phyloP scores from a whole-genome alignment of 2,888 invertebrate genomes.

The Cerastis rubricosa region DNA sequence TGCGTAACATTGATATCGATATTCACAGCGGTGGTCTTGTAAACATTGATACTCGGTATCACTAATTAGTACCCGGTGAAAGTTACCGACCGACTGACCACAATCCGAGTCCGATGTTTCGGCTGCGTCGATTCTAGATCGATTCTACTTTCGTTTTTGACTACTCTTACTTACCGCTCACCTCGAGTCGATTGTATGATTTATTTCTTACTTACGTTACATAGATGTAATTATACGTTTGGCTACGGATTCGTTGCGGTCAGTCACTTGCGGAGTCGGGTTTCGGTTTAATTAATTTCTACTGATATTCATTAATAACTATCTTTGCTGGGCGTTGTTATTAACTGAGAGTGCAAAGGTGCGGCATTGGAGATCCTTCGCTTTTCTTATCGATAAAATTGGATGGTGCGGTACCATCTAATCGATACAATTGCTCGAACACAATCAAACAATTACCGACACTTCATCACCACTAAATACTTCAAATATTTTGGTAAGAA shows the following conservation, averaged over 20 bases:
- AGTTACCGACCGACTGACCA: slow-evolving; percentile 90
- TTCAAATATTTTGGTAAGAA: slow-evolving; percentile 32
- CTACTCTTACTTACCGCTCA: slow-evolving; percentile 87
- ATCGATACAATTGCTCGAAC: slow-evolving; percentile 3
- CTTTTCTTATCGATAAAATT: slow-evolving; percentile 8
- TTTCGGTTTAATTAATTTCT: slow-evolving; percentile 60
- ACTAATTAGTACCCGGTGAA: slow-evolving; percentile 88
- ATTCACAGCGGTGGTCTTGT: slow-evolving; percentile 77
- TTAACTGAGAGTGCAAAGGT: slow-evolving; percentile 31
- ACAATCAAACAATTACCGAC: slow-evolving; percentile 27
- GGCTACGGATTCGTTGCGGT: slow-evolving; percentile 58
- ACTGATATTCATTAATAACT: slow-evolving; percentile 52
- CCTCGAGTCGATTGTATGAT: slow-evolving; percentile 80
- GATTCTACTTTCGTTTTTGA: slow-evolving; percentile 91
- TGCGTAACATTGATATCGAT: slow-evolving; percentile 83
- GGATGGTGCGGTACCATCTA: not conserved
- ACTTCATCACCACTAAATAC: slow-evolving; percentile 20
- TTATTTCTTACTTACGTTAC: slow-evolving; percentile 75
- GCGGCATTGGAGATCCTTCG: not conserved
- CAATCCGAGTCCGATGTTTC: slow-evolving; percentile 86
- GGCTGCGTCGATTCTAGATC: slow-evolving; percentile 88
- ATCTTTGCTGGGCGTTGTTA: slow-evolving; percentile 22
- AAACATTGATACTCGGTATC: slow-evolving; percentile 84
- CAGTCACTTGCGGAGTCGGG: slow-evolving; percentile 38
- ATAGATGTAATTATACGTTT: slow-evolving; percentile 66